phyloP scores from a whole-genome alignment of 2,888 invertebrate species.

The Amiota mariae region DNA sequence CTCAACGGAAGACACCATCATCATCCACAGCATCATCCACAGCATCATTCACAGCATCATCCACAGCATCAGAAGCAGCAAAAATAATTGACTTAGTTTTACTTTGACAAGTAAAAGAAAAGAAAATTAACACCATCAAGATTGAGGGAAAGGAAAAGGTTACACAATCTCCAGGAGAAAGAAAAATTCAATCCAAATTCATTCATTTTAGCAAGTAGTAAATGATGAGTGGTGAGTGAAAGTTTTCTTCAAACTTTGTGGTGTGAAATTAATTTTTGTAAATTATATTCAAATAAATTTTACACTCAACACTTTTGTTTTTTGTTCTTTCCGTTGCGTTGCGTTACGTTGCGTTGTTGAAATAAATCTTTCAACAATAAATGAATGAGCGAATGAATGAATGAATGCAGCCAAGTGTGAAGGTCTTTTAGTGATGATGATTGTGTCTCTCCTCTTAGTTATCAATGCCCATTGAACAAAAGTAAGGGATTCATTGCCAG shows the following conservation, averaged over 20 bases:
- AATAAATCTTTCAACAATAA: no score
- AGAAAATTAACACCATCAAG: no score
- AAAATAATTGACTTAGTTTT: slow-evolving; percentile 21
- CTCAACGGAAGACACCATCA: background rate
- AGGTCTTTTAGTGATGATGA: background rate
- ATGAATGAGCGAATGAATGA: background rate
- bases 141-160: no score
- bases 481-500: background rate
- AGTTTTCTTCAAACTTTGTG: background rate
- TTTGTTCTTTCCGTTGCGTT: background rate
- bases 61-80: no score
- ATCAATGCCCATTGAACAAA: no score
- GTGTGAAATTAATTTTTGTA: slow-evolving; percentile 29
- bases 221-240: no score
- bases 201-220: no score
- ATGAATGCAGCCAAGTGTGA: slow-evolving; percentile 23
- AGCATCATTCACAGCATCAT: no score
- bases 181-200: background rate
- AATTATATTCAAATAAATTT: slow-evolving; percentile 29
- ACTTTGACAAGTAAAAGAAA: background rate
- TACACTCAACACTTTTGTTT: slow-evolving; percentile 21
- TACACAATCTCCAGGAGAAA: background rate
- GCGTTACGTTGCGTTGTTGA: no score
- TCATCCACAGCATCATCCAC: no score
- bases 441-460: no score